phyloP scores from a whole-genome alignment of 2,888 invertebrate species.

The Dryococelus australis region DNA sequence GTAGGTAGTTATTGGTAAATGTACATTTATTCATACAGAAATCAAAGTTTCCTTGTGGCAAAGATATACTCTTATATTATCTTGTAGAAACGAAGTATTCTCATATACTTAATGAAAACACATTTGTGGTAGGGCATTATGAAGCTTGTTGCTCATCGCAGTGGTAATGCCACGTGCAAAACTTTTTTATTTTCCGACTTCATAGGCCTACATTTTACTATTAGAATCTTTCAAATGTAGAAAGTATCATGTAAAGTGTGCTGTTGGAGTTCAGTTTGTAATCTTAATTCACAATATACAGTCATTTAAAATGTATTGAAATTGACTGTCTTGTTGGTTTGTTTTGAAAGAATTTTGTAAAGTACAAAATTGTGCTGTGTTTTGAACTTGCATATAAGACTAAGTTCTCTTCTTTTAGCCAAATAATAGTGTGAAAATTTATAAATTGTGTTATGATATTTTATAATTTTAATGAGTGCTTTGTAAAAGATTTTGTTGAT shows the following conservation, averaged over 20 bases:
- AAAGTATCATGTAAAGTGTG: not conserved
- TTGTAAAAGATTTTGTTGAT: not conserved
- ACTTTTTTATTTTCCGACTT: not conserved
- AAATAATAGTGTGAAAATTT: not conserved
- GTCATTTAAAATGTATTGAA: not conserved
- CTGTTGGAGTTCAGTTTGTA: slow-evolving; percentile 7
- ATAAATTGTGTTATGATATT: not conserved
- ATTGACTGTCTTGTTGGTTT: not conserved
- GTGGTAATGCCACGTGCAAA: not conserved
- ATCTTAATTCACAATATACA: not conserved
- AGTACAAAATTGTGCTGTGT: slow-evolving; percentile 10
- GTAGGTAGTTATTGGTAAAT: no score
- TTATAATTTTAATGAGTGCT: slow-evolving; percentile 16
- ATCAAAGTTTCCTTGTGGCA: no score
- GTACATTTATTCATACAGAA: no score
- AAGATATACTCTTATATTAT: no score
- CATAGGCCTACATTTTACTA: not conserved
- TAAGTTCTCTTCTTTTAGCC: slow-evolving; percentile 10
- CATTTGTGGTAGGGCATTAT: not conserved
- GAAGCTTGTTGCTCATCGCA: not conserved
- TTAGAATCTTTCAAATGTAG: not conserved
- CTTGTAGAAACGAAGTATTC: no score
- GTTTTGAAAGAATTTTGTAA: not conserved
- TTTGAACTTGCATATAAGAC: slow-evolving; percentile 3
- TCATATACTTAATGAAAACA: not conserved